A percentile compares a stretch with the other conserved stretches of the same genome.
phyloP scores from a whole-genome alignment of 2,888 invertebrate genomes.

The Napeogenes inachia region DNA sequence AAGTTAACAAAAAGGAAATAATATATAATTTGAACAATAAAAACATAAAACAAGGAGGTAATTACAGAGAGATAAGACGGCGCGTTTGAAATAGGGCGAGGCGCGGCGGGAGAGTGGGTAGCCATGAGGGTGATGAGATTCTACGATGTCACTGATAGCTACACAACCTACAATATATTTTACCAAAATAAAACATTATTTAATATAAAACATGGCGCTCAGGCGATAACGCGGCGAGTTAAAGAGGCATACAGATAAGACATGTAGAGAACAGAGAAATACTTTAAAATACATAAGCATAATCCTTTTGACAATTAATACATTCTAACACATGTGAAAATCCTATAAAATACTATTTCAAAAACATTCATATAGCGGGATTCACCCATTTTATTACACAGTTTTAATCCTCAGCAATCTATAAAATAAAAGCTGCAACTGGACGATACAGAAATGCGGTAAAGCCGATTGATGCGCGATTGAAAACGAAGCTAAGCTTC shows the following conservation, averaged over 20 bases:
- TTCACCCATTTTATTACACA: neutral
- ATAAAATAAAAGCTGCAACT: constrained; percentile 11
- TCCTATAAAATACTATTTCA: neutral
- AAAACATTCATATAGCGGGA: neutral
- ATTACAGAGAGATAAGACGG: constrained; percentile 65
- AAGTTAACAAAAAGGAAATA: constrained; percentile 30
- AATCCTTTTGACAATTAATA: too few relatives aligned
- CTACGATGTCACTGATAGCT: constrained; percentile 30
- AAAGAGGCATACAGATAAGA: too few relatives aligned
- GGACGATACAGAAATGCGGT: neutral
- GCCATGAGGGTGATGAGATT: constrained; percentile 13
- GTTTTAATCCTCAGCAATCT: constrained; percentile 2
- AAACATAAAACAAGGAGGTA: constrained; percentile 57
- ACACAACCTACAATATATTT: constrained; percentile 23
- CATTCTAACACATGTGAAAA: too few relatives aligned
- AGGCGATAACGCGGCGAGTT: neutral
- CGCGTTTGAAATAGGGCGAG: constrained; percentile 53
- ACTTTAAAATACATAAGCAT: too few relatives aligned
- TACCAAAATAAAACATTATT: constrained; percentile 24
- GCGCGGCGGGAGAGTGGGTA: constrained; percentile 43
- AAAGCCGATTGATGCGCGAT: constrained; percentile 7
- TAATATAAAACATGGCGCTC: constrained; percentile 15
- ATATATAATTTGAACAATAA: constrained; percentile 43
- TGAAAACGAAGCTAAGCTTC: constrained; percentile 11
- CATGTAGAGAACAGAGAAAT: too few relatives aligned